Conservation (phyloP, 23 tunicate genomes). For the Halocynthia roretzi region DNA sequence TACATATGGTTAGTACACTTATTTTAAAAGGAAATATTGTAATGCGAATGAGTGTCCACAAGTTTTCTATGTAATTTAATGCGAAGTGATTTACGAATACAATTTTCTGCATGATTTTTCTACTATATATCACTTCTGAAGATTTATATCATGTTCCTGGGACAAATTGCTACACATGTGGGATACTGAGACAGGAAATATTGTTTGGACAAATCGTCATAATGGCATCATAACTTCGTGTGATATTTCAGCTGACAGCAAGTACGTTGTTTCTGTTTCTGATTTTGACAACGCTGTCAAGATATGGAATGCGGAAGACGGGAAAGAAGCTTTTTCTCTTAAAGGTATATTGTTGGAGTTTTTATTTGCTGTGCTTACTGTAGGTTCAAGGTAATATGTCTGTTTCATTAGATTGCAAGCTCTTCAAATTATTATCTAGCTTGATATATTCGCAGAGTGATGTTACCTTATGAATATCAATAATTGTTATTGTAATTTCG, state of each 20-base stretch:
- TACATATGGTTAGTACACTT: not conserved
- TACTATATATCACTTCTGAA: not conserved
- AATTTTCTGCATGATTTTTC: too few relatives aligned
- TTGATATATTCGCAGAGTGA: too few relatives aligned
- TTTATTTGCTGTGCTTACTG: not conserved
- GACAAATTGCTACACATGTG: constrained; percentile 51
- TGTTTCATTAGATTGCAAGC: too few relatives aligned
- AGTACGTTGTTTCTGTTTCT: constrained; percentile 49
- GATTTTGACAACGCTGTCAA: constrained; percentile 65
- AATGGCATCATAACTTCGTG: constrained; percentile 70
- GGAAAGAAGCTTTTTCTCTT: constrained; percentile 24
- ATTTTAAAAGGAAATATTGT: not conserved
- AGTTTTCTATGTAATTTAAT: not conserved
- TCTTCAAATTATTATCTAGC: not conserved
- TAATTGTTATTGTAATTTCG: too few relatives aligned
- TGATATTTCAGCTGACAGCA: constrained; percentile 64
- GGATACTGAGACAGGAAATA: constrained; percentile 68
- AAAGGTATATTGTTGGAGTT: constrained; percentile 19
- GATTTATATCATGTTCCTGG: constrained; percentile 73
- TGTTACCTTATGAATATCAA: too few relatives aligned
- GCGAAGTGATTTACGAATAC: too few relatives aligned
- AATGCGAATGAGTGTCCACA: not conserved
- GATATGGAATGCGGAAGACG: constrained; percentile 60
- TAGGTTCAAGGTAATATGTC: too few relatives aligned
- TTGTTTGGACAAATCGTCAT: constrained; percentile 47